phyloP scores from a whole-genome alignment of 1,140 invertebrate genomes.

The Arctopsyche grandis region DNA sequence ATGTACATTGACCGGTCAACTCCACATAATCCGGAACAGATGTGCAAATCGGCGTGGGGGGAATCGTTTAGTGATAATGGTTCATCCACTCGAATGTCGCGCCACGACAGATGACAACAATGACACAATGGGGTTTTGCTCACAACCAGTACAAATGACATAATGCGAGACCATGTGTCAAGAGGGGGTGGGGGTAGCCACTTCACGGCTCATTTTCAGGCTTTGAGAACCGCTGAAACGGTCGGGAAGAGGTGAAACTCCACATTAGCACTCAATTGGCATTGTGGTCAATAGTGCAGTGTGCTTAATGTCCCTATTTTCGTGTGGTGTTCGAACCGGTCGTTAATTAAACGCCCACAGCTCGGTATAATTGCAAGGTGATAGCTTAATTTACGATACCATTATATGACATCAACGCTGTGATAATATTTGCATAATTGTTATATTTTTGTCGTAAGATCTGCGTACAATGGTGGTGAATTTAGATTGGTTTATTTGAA shows the following conservation, averaged over 20 bases:
- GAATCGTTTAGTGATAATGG: conserved; percentile 32
- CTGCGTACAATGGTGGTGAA: no score
- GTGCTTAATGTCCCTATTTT: neutral
- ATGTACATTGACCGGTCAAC: neutral
- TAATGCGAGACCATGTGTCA: conserved; percentile 24
- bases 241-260: neutral
- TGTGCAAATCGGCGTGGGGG: conserved; percentile 27
- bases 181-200: conserved; percentile 13
- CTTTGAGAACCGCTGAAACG: neutral
- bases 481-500: no score
- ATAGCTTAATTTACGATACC: neutral
- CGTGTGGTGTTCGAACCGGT: neutral
- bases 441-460: no score
- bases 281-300: neutral
- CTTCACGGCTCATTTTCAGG: conserved; percentile 5
- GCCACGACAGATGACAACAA: conserved; percentile 12
- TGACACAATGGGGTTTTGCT: neutral
- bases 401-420: neutral
- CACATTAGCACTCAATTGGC: neutral
- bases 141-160: neutral
- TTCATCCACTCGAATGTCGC: neutral
- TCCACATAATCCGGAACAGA: conserved; percentile 5
- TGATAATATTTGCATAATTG: no score
- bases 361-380: neutral
- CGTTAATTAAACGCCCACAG: conserved; percentile 8